A percentile compares a stretch with the other conserved stretches of the same genome.
Conservation (phyloP, 2,888 invertebrate genomes). For the Bibio marci region DNA sequence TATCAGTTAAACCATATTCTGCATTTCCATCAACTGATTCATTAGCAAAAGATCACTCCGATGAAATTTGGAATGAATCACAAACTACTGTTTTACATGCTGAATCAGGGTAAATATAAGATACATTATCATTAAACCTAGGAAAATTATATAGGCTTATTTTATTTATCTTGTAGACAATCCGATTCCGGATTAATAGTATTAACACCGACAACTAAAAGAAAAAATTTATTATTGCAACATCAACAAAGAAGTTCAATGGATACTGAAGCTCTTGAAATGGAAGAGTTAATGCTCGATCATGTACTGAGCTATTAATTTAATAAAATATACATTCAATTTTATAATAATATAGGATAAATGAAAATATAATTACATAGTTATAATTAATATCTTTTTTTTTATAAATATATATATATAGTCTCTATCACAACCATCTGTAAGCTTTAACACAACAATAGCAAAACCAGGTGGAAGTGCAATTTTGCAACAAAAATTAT, state of each 20-base stretch:
- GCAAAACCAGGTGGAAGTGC: background rate
- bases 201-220: slow-evolving; percentile 59
- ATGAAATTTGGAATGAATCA: slow-evolving; percentile 79
- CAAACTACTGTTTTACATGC: slow-evolving; percentile 68
- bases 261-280: slow-evolving; percentile 67
- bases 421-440: background rate
- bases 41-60: slow-evolving; percentile 67
- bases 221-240: slow-evolving; percentile 61
- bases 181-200: slow-evolving; percentile 38
- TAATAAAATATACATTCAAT: too few relatives aligned
- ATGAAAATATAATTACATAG: too few relatives aligned
- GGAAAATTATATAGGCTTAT: too few relatives aligned
- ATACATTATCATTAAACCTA: background rate
- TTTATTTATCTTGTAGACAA: too few relatives aligned
- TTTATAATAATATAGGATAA: too few relatives aligned
- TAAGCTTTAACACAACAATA: background rate
- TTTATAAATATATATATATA: background rate
- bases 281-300: slow-evolving; percentile 44
- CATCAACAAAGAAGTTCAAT: slow-evolving; percentile 75
- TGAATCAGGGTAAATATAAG: slow-evolving; percentile 35
- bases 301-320: slow-evolving; percentile 27
- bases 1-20: slow-evolving; percentile 32
- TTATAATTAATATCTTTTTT: too few relatives aligned
- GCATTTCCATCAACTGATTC: slow-evolving; percentile 74
- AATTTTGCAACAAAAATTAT: background rate